phyloP scores from a whole-genome alignment of 1,140 invertebrate genomes.

The Copidosoma floridanum region DNA sequence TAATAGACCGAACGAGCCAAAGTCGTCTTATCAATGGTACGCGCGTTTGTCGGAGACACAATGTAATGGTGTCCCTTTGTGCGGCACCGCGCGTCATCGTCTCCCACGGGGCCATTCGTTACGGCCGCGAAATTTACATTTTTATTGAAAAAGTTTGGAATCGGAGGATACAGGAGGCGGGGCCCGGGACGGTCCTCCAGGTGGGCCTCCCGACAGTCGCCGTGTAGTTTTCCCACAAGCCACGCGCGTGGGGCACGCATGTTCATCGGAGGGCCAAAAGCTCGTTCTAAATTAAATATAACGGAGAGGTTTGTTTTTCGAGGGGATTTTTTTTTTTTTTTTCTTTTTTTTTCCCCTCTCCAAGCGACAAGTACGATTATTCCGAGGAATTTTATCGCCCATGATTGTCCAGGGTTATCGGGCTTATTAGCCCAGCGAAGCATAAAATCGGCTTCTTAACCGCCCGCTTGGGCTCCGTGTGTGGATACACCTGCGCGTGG shows the following conservation, averaged over 20 bases:
- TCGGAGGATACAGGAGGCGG: conserved; percentile 17
- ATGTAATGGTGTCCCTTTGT: no score
- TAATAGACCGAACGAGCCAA: conserved; percentile 9
- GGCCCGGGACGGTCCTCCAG: conserved; percentile 8
- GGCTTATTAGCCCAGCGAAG: conserved; percentile 16
- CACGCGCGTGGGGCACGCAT: no score
- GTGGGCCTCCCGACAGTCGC: conserved; percentile 11
- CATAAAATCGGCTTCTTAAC: no score
- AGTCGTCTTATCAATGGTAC: no score
- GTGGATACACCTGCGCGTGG: no score
- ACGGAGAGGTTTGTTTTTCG: conserved; percentile 21
- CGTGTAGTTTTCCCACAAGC: conserved; percentile 24
- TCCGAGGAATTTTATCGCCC: conserved; percentile 4
- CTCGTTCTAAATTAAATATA: conserved; percentile 19
- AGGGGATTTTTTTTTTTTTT: no score
- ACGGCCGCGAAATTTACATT: conserved; percentile 25
- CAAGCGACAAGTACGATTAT: conserved; percentile 13
- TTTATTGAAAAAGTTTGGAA: conserved; percentile 26
- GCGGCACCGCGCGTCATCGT: no score
- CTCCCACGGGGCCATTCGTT: no score
- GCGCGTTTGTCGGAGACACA: no score
- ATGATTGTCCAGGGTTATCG: neutral
- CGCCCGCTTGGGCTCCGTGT: no score
- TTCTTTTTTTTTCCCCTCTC: no score
- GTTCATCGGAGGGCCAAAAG: no score